A percentile compares a stretch with the other conserved stretches of the same genome.
Conservation (phyloP, 2,888 invertebrate genomes). For the Leptopilina syphax region DNA sequence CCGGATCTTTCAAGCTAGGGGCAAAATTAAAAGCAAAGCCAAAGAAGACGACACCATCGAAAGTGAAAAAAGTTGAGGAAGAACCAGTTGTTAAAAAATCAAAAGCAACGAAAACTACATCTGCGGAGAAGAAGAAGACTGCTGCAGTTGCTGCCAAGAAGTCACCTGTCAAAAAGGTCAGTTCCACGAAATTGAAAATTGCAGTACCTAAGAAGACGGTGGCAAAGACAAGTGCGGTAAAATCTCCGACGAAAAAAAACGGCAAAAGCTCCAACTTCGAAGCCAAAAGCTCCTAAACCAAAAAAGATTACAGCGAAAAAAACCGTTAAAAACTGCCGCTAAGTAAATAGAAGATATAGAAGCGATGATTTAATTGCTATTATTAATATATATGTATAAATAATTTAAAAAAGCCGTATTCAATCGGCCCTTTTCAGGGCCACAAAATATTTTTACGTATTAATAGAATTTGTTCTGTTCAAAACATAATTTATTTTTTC, state of each 20-base stretch:
- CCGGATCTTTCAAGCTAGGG: conserved; percentile 76
- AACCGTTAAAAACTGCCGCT: not conserved
- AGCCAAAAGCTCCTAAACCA: no score
- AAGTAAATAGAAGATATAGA: not conserved
- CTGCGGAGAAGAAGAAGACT: no score
- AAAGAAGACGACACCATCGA: not conserved
- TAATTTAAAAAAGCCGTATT: not conserved
- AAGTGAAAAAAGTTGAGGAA: conserved; percentile 42
- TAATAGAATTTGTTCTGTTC: not conserved
- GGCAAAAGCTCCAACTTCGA: not conserved
- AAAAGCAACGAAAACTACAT: no score
- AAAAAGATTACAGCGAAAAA: no score
- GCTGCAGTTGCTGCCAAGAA: no score
- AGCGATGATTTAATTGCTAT: not conserved
- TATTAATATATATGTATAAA: not conserved
- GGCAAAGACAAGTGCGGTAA: no score
- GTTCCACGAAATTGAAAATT: no score
- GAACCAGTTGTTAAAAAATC: not conserved
- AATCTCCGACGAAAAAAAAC: not conserved
- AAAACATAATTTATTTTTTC: no score
- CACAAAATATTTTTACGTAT: not conserved
- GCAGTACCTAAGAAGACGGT: no score
- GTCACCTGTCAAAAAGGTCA: no score
- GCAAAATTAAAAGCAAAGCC: not conserved
- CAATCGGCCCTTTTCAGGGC: conserved; percentile 20